phyloP scores from a whole-genome alignment of 2,888 invertebrate species.

The Perdita meconis region DNA sequence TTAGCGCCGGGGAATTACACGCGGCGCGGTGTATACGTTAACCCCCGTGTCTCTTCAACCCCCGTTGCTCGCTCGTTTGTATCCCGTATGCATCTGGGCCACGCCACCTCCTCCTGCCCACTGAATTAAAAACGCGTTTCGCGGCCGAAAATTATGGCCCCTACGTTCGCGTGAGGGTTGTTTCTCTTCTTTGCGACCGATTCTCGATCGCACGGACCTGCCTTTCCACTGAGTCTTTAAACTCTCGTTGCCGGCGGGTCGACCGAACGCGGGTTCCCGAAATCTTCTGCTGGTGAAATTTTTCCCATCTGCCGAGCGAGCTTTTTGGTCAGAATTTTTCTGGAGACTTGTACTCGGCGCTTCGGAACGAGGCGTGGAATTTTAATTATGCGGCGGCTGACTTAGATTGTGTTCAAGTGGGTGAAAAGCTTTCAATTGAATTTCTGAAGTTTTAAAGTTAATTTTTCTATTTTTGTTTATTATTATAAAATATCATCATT shows the following conservation, averaged over 20 bases:
- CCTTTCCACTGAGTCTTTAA: neutral
- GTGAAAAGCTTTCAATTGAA: no score
- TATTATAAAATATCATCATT: no score
- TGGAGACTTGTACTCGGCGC: no score
- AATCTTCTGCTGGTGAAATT: constrained; percentile 2
- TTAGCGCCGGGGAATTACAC: constrained; percentile 29
- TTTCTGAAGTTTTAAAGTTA: no score
- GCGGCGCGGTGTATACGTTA: constrained; percentile 19
- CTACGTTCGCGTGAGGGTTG: neutral
- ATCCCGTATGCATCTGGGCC: constrained; percentile 36
- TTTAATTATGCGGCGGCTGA: no score
- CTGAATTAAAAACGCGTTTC: constrained; percentile 60
- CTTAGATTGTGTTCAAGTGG: no score
- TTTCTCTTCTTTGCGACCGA: constrained; percentile 3
- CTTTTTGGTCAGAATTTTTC: no score
- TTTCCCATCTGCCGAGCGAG: no score
- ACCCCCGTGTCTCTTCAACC: constrained; percentile 18
- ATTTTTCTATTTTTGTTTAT: no score
- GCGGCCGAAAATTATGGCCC: constrained; percentile 46
- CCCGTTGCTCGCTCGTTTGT: constrained; percentile 9
- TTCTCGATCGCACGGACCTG: constrained; percentile 1
- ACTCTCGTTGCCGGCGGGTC: neutral
- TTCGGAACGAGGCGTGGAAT: no score
- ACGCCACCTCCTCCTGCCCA: constrained; percentile 1
- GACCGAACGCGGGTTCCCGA: neutral